Percentiles rank a stretch among this genome's conserved stretches.
Evolutionary conservation across 2,888 invertebrate genomes (phyloP).

Genomic region (Monoplex corrugatus): DNA sequence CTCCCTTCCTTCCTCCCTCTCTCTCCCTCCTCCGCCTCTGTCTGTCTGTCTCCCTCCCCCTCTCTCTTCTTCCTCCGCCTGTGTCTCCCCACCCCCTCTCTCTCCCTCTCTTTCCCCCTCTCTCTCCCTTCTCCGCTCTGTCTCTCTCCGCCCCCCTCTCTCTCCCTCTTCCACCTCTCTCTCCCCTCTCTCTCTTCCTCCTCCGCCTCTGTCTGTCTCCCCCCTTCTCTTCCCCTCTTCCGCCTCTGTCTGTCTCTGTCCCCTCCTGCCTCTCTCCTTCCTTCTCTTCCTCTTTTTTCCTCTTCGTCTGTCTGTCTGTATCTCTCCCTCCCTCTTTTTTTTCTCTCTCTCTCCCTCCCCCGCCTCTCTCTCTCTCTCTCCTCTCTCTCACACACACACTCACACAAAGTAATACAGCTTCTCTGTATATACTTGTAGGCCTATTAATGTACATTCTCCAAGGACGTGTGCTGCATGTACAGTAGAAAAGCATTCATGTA

Average conservation of each 20-base stretch:
- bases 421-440: no score
- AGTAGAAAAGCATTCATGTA: no score
- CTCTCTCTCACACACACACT: neutral
- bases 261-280: no score
- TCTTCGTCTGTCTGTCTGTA: neutral
- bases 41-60: no score
- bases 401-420: neutral
- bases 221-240: neutral
- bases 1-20: no score
- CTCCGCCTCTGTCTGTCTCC: slow-evolving; percentile 6
- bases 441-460: no score
- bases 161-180: neutral
- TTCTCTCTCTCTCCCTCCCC: slow-evolving; percentile 22
- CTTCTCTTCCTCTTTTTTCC: neutral
- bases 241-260: no score
- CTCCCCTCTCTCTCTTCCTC: slow-evolving; percentile 22
- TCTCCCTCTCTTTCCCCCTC: slow-evolving; percentile 22
- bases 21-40: no score
- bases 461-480: no score
- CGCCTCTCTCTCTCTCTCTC: slow-evolving; percentile 11
- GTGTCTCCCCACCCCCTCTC: neutral
- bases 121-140: no score
- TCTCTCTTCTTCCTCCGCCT: no score
- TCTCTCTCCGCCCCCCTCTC: neutral
- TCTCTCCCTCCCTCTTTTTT: neutral